Base-by-base conservation (phyloP, 1,140 invertebrate species). In the Palaemon carinicauda region DNA sequence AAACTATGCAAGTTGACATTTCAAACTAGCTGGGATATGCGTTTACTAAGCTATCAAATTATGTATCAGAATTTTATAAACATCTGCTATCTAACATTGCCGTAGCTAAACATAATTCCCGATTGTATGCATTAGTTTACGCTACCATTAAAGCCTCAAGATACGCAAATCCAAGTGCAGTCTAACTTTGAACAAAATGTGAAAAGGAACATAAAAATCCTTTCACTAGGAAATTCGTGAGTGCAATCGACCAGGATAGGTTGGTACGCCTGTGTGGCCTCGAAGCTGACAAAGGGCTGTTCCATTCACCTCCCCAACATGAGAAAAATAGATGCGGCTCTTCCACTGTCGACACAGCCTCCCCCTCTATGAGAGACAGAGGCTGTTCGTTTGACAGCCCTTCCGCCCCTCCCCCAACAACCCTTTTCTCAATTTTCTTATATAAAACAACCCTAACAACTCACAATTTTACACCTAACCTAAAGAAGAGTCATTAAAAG, bases 311-410 rank as follows among this genome's bases (percentile, higher is more conserved):
- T 86, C 84, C 84, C 83, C 19, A 60, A 17, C 81, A 24, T 27
- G 77, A 86, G 84, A 86, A 86, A 86, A 86, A 86, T 86, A 86
- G 84, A 86, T 86, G 84, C 84, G 60, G 84, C 84, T 86, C 53
- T 86, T 86, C 84, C 65, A 19, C 12, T 52, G 24, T 10, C 9
- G 9, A 5, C 41, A 21, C 27, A 14, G 29, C 69, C 50, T 29
- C 80, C 80, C 24, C 41, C 15, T 1, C 41, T 69, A 21, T 29
- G 77, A 60, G 17, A 24, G 77, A 74, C 77, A 73, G 87, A 29
- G 81, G 87, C 87, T 88, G 74, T 88, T 88, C 87, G 51, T n/a
- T 56, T 53, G n/a, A 10, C 78, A 24, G n/a, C 29, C 29, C 27
- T 21, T 15, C 24, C 74, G 74, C 24, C 53, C 53, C n/a, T 31